Percentiles rank a stretch among this genome's conserved stretches.
Evolutionary conservation across 2,797 vertebrate genomes (phyloP).

Genomic region (Chromis chromis): DNA sequence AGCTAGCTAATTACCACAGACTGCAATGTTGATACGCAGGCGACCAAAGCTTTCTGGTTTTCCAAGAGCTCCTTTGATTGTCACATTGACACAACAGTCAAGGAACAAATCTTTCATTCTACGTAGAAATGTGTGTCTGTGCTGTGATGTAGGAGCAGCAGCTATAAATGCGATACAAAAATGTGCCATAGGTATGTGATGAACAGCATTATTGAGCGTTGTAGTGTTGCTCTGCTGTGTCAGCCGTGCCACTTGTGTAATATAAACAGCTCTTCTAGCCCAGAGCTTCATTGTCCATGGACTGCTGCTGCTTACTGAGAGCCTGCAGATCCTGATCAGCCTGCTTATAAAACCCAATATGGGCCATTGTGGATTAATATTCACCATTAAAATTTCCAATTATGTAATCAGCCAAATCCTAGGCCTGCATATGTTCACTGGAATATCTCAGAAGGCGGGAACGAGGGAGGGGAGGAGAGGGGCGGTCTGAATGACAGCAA

Average conservation of each 20-base stretch:
- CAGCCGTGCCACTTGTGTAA: conserved; percentile 66
- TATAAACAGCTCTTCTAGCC: conserved; percentile 56
- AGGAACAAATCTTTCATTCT: conserved; percentile 20
- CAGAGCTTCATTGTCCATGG: conserved; percentile 52
- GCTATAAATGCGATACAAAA: conserved; percentile 1
- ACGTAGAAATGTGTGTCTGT: not conserved
- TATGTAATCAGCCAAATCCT: conserved; percentile 86
- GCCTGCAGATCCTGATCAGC: conserved; percentile 78
- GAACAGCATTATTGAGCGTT: conserved; percentile 6
- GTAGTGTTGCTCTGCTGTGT: conserved; percentile 47
- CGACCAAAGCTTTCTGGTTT: conserved; percentile 59
- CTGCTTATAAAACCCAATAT: conserved; percentile 80
- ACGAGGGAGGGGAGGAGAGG: conserved; percentile 22
- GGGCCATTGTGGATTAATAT: conserved; percentile 83
- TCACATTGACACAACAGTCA: conserved; percentile 30
- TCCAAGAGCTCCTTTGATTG: conserved; percentile 37
- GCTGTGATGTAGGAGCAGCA: not conserved
- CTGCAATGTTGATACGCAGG: conserved; percentile 75
- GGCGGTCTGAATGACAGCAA: conserved; percentile 50
- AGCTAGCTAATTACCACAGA: conserved; percentile 81
- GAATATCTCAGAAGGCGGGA: conserved; percentile 71
- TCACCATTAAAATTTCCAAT: conserved; percentile 85
- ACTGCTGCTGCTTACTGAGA: conserved; percentile 50
- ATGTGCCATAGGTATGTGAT: conserved; percentile 21
- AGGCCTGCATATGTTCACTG: conserved; percentile 76